Conservation (phyloP, 2,888 invertebrate species). For the Nineta flava region DNA sequence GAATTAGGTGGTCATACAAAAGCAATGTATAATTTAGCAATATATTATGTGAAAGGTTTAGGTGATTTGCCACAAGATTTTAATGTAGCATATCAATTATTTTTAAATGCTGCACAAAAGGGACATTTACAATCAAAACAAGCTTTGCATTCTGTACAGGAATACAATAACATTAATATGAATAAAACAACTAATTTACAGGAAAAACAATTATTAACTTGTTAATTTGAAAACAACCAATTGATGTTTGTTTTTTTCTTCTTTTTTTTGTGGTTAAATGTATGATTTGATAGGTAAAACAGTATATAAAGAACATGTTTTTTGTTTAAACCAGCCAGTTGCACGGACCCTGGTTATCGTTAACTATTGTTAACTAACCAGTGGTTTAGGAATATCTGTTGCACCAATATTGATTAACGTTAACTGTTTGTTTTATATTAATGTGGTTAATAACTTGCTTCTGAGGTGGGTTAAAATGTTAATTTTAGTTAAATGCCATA, state of each 20-base stretch:
- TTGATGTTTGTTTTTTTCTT: background rate
- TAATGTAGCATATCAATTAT: slow-evolving; percentile 34
- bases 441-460: too few species aligned
- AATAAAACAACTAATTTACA: background rate
- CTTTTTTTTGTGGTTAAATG: too few species aligned
- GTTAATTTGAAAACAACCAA: background rate
- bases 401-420: too few species aligned
- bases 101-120: slow-evolving; percentile 36
- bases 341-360: too few species aligned
- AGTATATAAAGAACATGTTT: too few species aligned
- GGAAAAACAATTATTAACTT: background rate
- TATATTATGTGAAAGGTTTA: slow-evolving; percentile 47
- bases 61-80: slow-evolving; percentile 37
- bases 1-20: slow-evolving; percentile 39
- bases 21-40: slow-evolving; percentile 52
- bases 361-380: too few species aligned
- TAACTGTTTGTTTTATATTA: too few species aligned
- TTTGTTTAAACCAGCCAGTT: too few species aligned
- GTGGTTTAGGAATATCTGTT: too few species aligned
- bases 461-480: too few species aligned
- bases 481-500: too few species aligned
- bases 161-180: background rate
- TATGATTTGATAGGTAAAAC: too few species aligned
- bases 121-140: slow-evolving; percentile 40
- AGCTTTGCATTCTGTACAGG: slow-evolving; percentile 25